These are phyloP conservation scores for Ascidia mentula DNA, from an alignment of 23 tunicate genomes.

Conservation along the genomic window DNA sequence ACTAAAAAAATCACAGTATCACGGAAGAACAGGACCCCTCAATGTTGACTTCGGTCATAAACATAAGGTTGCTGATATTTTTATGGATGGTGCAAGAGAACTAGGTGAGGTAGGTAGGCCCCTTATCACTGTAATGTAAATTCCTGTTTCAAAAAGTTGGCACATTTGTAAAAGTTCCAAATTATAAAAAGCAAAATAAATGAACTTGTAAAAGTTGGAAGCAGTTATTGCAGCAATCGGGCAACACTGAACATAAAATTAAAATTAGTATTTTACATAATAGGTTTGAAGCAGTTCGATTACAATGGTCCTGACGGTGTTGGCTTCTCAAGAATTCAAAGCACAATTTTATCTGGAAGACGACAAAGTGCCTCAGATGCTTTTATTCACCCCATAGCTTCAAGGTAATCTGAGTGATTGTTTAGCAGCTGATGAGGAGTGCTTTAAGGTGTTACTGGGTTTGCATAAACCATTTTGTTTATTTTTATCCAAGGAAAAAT, in stretches of 20 bases:
- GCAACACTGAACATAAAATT: too few species aligned
- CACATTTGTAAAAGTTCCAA: too few species aligned
- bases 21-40: constrained; percentile 64
- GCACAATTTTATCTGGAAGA: constrained; percentile 21
- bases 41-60: background rate
- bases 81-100: constrained; percentile 48
- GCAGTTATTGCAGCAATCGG: too few species aligned
- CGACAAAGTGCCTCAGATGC: constrained; percentile 42
- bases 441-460: background rate
- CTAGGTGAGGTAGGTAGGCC: constrained; percentile 46
- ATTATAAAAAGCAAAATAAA: too few species aligned
- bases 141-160: too few species aligned
- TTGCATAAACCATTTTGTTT: background rate
- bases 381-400: constrained; percentile 29
- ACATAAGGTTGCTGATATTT: constrained; percentile 20
- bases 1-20: background rate
- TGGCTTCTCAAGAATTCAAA: constrained; percentile 33
- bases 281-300: constrained; percentile 24
- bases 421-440: background rate
- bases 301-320: constrained; percentile 29
- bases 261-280: too few species aligned
- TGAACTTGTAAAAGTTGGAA: too few species aligned
- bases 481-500: background rate
- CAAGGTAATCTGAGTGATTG: background rate
- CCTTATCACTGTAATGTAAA: too few species aligned